Evolutionary conservation across 2,797 vertebrate genomes (phyloP).

Genomic region (Falco peregrinus): DNA sequence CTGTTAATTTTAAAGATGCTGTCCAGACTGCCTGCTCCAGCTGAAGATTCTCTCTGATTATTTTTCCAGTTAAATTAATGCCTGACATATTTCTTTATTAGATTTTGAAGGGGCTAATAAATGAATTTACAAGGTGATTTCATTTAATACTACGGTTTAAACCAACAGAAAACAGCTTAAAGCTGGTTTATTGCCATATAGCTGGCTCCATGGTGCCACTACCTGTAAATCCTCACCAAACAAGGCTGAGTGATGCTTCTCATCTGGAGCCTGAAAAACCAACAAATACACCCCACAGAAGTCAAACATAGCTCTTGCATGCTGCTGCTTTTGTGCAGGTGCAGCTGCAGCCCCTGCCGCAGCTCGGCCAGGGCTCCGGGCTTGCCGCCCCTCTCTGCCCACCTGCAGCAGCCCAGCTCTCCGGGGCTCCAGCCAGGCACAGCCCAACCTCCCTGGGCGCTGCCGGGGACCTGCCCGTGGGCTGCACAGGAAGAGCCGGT

Average conservation of each 20-base stretch:
- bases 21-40: background rate
- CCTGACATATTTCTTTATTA: background rate
- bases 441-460: background rate
- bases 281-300: background rate
- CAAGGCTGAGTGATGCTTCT: background rate
- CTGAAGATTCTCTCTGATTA: background rate
- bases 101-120: constrained; percentile 16
- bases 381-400: background rate
- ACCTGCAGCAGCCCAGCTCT: fast-evolving
- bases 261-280: background rate
- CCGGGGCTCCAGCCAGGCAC: background rate
- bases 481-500: background rate
- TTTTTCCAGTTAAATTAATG: constrained; percentile 19
- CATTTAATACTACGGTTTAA: background rate
- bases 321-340: background rate
- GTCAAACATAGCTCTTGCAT: background rate
- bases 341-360: background rate
- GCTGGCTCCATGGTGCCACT: background rate
- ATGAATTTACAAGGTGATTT: background rate
- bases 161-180: background rate
- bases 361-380: background rate
- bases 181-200: background rate
- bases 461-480: background rate
- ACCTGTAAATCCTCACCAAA: background rate
- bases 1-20: background rate